Evolutionary conservation across 1,140 invertebrate genomes (phyloP), one percentile per base, ranked within the genome.

Genomic region (Trichogramma pretiosum): DNA sequence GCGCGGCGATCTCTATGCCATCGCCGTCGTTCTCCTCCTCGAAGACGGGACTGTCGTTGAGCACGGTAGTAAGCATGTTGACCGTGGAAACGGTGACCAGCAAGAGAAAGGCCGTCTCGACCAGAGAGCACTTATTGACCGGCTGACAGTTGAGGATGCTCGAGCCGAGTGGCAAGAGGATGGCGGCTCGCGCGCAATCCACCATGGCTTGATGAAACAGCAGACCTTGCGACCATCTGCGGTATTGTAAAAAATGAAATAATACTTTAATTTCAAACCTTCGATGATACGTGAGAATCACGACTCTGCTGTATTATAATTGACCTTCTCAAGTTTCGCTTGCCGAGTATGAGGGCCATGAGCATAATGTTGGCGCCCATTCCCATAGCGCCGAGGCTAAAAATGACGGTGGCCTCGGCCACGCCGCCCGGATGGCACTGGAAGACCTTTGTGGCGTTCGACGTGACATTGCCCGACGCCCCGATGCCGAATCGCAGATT

Each of bases 21-120:
- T 82, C 81, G n/a, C n/a, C n/a, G 52, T 84, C 80, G 56, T 83
- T 83, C 54, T 85, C 83, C 1, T 87, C 87, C 1, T 87, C 86
- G 61, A 91, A 85, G 36, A 91, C 82, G 5, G 88, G 89, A 39
- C 87, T 88, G 68, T 93, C 88, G 69, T 92, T 93, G 33, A 93
- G 76, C 2, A 92, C 84, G 13, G 88, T 88, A 13, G 88, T 92
- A 50, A 93, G 76, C 80, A 93, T 87, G 70, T 93, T 93, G 59
- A 93, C 86, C 2, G 87, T 90, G 14, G 88, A 89, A 17, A 91
- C 87, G 22, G 89, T 93, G 48, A 92, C 86, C 50, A 93, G 73
- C 41, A 93, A 76, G 1, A 94, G 76, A 65, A 93, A 94, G 8
- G 87, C 86, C 13, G 88, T 91, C 64, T 93, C 89, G 9, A 93